These are phyloP conservation scores for Mormyrus iriodes DNA, from an alignment of 2,113 vertebrate species.

Conservation along the genomic window DNA sequence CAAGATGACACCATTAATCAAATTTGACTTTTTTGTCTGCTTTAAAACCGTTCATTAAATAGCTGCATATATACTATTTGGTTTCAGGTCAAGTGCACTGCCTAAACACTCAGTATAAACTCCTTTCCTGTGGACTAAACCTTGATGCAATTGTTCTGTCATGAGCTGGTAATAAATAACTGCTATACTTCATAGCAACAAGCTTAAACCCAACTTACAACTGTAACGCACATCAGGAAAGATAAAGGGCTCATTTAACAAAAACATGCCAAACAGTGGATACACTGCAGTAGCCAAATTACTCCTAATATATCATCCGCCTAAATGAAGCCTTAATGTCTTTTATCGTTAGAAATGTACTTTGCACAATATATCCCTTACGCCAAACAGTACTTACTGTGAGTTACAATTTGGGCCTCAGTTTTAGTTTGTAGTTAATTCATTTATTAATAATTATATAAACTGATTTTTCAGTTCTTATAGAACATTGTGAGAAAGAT, in stretches of 20 bases:
- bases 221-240: not conserved
- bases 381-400: not conserved
- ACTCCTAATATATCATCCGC: not conserved
- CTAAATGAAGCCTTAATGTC: not conserved
- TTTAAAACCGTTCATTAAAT: not conserved
- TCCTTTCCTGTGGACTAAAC: not conserved
- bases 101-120: not conserved
- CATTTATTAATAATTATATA: not conserved
- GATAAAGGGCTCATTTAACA: not conserved
- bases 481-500: not conserved
- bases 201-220: not conserved
- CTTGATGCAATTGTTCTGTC: not conserved
- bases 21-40: not conserved
- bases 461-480: not conserved
- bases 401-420: not conserved
- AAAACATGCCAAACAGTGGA: not conserved
- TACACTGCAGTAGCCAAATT: not conserved
- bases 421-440: not conserved
- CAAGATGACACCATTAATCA: not conserved
- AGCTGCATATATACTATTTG: not conserved
- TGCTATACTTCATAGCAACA: not conserved
- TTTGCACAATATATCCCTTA: not conserved
- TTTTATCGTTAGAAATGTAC: not conserved
- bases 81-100: not conserved
- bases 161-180: not conserved